A percentile compares a stretch with the other conserved stretches of the same genome.
Evolutionary conservation across 2,888 invertebrate genomes (phyloP).

Genomic region (Hedychridium roseum): DNA sequence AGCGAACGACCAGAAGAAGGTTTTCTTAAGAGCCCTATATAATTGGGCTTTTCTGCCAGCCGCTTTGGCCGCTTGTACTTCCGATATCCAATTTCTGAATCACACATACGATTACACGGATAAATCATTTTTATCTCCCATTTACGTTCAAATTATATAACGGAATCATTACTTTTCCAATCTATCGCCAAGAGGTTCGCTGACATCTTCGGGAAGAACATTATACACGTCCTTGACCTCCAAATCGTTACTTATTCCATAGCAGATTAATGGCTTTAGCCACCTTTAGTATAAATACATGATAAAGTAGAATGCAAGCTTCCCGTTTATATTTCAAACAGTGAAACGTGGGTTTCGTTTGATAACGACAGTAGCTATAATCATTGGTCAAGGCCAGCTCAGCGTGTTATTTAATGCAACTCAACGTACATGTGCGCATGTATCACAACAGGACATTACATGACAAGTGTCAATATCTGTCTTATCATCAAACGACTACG

Average conservation of each 20-base stretch:
- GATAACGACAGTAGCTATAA: neutral
- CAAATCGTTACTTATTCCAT: conserved; percentile 72
- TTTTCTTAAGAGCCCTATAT: conserved; percentile 68
- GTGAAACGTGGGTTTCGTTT: neutral
- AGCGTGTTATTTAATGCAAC: too few species aligned
- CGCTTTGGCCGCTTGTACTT: conserved; percentile 65
- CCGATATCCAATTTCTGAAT: conserved; percentile 69
- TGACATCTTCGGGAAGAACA: conserved; percentile 70
- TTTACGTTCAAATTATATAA: conserved; percentile 1
- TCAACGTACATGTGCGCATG: too few species aligned
- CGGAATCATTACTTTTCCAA: conserved; percentile 67
- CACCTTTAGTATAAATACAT: conserved; percentile 66
- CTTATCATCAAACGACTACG: neutral
- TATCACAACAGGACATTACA: neutral
- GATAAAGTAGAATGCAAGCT: neutral
- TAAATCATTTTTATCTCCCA: conserved; percentile 1
- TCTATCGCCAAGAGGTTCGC: conserved; percentile 72
- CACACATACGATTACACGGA: conserved; percentile 1
- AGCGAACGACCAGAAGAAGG: conserved; percentile 71
- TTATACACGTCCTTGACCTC: conserved; percentile 74
- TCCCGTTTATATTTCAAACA: neutral
- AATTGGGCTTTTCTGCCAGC: conserved; percentile 69
- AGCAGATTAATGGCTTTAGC: conserved; percentile 72
- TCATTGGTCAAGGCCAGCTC: neutral
- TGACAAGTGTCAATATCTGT: neutral